A percentile compares a stretch with the other conserved stretches of the same genome.
Evolutionary conservation across 2,888 invertebrate genomes (phyloP).

Genomic region (Tortrix viridana): DNA sequence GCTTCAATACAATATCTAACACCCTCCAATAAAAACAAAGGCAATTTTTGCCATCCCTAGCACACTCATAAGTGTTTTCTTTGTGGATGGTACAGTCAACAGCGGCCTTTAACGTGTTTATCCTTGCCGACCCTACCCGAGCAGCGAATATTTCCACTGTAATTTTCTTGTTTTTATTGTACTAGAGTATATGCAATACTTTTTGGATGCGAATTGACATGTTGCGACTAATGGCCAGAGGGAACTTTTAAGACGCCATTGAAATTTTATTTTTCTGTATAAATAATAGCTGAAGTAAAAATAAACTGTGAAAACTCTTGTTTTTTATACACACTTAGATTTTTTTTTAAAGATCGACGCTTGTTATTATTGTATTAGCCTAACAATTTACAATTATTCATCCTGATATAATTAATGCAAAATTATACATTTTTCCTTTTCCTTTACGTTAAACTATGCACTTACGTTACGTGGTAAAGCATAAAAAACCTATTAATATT

Average conservation of each 20-base stretch:
- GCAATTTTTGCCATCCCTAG: slow-evolving; percentile 28
- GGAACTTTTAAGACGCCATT: too few species aligned
- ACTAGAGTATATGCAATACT: slow-evolving; percentile 29
- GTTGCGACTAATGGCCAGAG: slow-evolving; percentile 1
- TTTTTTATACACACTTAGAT: too few species aligned
- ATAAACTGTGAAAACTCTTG: background rate
- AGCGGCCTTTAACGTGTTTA: slow-evolving; percentile 44
- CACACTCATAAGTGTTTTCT: slow-evolving; percentile 44
- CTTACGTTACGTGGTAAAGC: too few species aligned
- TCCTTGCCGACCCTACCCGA: slow-evolving; percentile 40
- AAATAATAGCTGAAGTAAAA: slow-evolving; percentile 7
- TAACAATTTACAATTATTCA: too few species aligned
- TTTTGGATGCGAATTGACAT: slow-evolving; percentile 32
- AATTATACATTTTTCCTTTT: too few species aligned
- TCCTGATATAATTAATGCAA: too few species aligned
- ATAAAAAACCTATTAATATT: too few species aligned
- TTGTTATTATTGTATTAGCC: too few species aligned
- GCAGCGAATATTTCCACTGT: slow-evolving; percentile 40
- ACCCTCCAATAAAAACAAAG: slow-evolving; percentile 6
- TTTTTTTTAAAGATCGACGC: too few species aligned
- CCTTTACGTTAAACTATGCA: too few species aligned
- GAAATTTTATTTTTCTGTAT: background rate
- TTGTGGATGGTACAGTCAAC: slow-evolving; percentile 44
- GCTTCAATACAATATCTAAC: slow-evolving; percentile 4
- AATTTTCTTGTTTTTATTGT: slow-evolving; percentile 41